Evolutionary conservation across 53 echinoderm and acorn worm genomes (phyloP), one percentile per base, ranked within the genome.

Genomic region (Zoroaster sp.): DNA sequence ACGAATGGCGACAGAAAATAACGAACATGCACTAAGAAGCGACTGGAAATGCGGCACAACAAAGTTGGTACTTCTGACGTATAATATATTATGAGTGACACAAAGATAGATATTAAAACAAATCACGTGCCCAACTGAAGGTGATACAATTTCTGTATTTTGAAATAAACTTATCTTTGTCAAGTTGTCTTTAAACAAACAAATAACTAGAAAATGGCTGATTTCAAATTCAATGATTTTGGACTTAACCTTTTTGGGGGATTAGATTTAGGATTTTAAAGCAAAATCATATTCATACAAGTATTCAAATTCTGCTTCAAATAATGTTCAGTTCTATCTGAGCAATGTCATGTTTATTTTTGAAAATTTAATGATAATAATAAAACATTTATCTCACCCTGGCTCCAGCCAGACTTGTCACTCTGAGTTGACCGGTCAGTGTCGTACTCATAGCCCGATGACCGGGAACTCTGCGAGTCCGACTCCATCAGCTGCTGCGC

Each of bases 381-480:
- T 41, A 18, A 18, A n/a, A 25, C 13, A 31, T 79, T 35, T 69
- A 1, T 54, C 88, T 89, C 35, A 89, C 90, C 90, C 82, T 89
- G 90, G 82, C 85, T 85, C 85, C 82, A 89, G 37, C 90, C 77
- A 59, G 78, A 77, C 82, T 89, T 89, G 65, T 82, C 82, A 35
- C 90, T 89, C 69, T 89, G 88, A 4, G 74, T 91, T 1, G 92
- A 93, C 80, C 95, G 70, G 51, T 95, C 95, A 8, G 95, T 93
- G 91, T 95, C 95, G 88, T 93, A 95, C 69, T 95, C 95, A 78
- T 93, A 93, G 52, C 93, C 95, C 7, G 95, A 95, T 15, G 95
- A 95, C 41, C 95, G 88, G 3, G 95, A 95, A 49, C 95, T 93
- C 2, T 90, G 92, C 23, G 92, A 90, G 69, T 93, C 95, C 34